Conservation (phyloP, 2,888 invertebrate genomes). For the Harpalus rubripes region DNA sequence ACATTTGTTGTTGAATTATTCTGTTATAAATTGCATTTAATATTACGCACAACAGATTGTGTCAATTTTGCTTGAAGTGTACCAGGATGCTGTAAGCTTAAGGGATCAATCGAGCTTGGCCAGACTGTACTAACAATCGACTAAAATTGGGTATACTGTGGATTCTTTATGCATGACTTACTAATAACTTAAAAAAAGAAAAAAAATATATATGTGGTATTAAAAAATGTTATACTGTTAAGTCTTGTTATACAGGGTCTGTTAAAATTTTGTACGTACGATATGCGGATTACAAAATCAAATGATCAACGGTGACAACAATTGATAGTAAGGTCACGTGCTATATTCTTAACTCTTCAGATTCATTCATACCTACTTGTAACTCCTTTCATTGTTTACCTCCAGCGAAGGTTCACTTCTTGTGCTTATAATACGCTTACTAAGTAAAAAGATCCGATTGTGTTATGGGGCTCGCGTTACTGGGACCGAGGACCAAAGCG, state of each 20-base stretch:
- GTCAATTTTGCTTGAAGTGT: constrained; percentile 39
- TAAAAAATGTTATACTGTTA: constrained; percentile 50
- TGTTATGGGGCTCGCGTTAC: constrained; percentile 35
- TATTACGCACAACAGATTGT: constrained; percentile 20
- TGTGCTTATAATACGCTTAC: constrained; percentile 59
- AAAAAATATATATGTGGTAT: constrained; percentile 50
- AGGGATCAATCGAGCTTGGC: constrained; percentile 46
- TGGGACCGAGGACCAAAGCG: constrained; percentile 10
- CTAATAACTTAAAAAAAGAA: constrained; percentile 28
- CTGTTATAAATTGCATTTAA: constrained; percentile 41
- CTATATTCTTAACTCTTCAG: constrained; percentile 36
- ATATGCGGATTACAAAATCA: constrained; percentile 41
- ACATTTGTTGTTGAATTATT: constrained; percentile 43
- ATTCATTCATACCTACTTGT: constrained; percentile 39
- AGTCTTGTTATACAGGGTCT: constrained; percentile 59
- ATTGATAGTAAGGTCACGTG: constrained; percentile 11
- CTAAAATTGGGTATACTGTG: constrained; percentile 21
- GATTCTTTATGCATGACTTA: constrained; percentile 45
- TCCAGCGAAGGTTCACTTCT: constrained; percentile 49
- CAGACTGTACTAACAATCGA: constrained; percentile 31
- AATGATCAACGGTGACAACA: constrained; percentile 22
- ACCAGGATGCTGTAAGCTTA: constrained; percentile 25
- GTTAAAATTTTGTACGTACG: constrained; percentile 55
- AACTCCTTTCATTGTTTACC: constrained; percentile 49
- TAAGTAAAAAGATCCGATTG: constrained; percentile 33